These are phyloP conservation scores for Liolophura sinensis DNA, from an alignment of 1,140 invertebrate genomes.

Conservation along the genomic window DNA sequence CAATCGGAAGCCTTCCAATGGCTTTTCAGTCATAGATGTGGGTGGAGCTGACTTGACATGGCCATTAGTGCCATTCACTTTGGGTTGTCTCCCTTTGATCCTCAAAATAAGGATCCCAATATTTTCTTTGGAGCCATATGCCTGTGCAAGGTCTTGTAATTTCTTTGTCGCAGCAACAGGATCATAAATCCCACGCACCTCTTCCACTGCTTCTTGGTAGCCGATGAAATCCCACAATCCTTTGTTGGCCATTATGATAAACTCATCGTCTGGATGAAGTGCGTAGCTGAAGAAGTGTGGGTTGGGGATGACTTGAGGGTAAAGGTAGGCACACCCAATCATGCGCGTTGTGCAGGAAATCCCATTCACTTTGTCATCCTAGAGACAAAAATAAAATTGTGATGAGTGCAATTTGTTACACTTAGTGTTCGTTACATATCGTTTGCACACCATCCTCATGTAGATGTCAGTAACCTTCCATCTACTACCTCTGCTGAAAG, in stretches of 20 bases:
- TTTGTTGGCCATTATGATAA: slow-evolving; percentile 55
- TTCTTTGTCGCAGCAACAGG: slow-evolving; percentile 56
- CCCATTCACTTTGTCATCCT: slow-evolving; percentile 56
- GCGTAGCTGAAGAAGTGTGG: slow-evolving; percentile 40
- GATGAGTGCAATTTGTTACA: too few relatives aligned
- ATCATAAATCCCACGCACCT: slow-evolving; percentile 49
- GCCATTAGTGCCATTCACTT: background rate
- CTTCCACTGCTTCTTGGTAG: slow-evolving; percentile 52
- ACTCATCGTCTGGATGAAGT: slow-evolving; percentile 48
- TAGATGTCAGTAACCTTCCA: too few relatives aligned
- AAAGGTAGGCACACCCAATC: slow-evolving; percentile 55
- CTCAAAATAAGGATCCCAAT: slow-evolving; percentile 53
- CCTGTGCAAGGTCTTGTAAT: slow-evolving; percentile 57
- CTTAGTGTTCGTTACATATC: too few relatives aligned
- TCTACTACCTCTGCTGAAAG: too few relatives aligned
- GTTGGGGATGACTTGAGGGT: slow-evolving; percentile 53
- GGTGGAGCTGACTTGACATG: background rate
- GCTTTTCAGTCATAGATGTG: background rate
- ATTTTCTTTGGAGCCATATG: slow-evolving; percentile 56
- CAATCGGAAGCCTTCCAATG: background rate
- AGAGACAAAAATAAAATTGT: slow-evolving; percentile 15
- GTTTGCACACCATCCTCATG: too few relatives aligned
- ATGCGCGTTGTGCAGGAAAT: slow-evolving; percentile 47
- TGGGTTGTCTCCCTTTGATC: slow-evolving; percentile 13
- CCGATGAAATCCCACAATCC: slow-evolving; percentile 53